Conservation (phyloP, 2,888 invertebrate species). For the Anoplius nigerrimus region DNA sequence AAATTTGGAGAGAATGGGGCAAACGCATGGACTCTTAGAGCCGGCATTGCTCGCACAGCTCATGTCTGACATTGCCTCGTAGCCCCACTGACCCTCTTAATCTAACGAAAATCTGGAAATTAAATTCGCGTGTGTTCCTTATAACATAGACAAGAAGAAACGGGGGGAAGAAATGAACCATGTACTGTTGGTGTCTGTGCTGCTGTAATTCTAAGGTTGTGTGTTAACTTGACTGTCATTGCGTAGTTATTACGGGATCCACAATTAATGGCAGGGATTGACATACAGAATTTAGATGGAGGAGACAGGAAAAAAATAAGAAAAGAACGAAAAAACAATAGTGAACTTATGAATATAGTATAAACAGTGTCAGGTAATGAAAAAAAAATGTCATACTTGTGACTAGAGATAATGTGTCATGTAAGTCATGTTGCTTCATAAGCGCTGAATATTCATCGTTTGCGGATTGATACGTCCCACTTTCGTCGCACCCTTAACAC, state of each 20-base stretch:
- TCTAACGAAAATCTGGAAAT: constrained; percentile 45
- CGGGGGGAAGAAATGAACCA: constrained; percentile 32
- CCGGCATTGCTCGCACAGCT: constrained; percentile 76
- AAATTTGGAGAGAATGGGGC: constrained; percentile 82
- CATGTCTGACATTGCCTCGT: constrained; percentile 74
- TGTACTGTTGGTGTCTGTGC: constrained; percentile 56
- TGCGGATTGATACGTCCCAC: constrained; percentile 7
- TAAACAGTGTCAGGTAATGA: constrained; percentile 47
- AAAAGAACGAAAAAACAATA: constrained; percentile 27
- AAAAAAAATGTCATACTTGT: constrained; percentile 19
- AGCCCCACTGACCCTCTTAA: constrained; percentile 63
- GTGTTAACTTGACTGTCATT: constrained; percentile 42
- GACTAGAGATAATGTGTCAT: constrained; percentile 38
- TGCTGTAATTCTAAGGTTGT: constrained; percentile 32
- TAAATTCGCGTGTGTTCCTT: constrained; percentile 61
- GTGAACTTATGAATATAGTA: constrained; percentile 49
- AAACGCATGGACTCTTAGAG: constrained; percentile 79
- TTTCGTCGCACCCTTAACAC: no score
- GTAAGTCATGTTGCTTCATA: constrained; percentile 36
- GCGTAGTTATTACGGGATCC: constrained; percentile 43
- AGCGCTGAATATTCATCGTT: constrained; percentile 49
- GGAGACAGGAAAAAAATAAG: constrained; percentile 21
- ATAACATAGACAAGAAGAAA: constrained; percentile 55
- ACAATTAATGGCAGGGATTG: constrained; percentile 51
- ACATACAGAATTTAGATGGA: constrained; percentile 51